Percentiles rank a stretch among this genome's conserved stretches.
Evolutionary conservation across 2,797 vertebrate species (phyloP).

Genomic region (Hyperoplus lanceolatus): DNA sequence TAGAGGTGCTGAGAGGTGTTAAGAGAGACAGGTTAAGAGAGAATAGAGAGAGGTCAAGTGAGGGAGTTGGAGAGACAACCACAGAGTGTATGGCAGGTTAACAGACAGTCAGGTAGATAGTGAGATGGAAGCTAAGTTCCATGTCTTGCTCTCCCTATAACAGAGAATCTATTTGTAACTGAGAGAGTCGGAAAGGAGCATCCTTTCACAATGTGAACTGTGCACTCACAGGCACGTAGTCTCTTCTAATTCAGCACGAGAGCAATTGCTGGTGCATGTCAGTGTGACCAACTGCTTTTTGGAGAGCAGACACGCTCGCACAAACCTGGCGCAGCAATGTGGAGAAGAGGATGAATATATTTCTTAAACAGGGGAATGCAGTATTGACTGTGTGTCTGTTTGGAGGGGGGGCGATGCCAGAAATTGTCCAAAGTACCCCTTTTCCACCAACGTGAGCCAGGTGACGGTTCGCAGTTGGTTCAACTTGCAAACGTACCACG

Average conservation of each 20-base stretch:
- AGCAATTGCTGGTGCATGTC: slow-evolving; percentile 28
- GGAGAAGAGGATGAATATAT: slow-evolving; percentile 31
- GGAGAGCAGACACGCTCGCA: slow-evolving; percentile 18
- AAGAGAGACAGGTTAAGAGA: slow-evolving; percentile 43
- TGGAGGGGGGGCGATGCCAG: no score
- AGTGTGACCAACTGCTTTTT: slow-evolving; percentile 52
- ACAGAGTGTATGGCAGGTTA: slow-evolving; percentile 29
- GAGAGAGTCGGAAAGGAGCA: slow-evolving; percentile 43
- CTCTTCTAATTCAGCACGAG: slow-evolving; percentile 36
- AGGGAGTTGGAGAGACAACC: slow-evolving; percentile 36
- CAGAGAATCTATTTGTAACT: slow-evolving; percentile 52
- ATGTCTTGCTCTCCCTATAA: slow-evolving; percentile 47
- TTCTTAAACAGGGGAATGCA: slow-evolving; percentile 25
- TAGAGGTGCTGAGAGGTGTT: slow-evolving; percentile 49
- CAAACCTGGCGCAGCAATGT: slow-evolving; percentile 9
- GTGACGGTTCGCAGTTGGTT: no score
- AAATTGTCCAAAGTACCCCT: no score
- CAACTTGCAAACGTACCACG: no score
- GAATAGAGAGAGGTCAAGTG: slow-evolving; percentile 66
- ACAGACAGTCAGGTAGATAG: slow-evolving; percentile 46
- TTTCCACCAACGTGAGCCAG: no score
- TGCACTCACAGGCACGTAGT: slow-evolving; percentile 42
- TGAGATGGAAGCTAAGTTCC: slow-evolving; percentile 39
- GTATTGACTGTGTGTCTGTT: not conserved
- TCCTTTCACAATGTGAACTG: slow-evolving; percentile 51